Conservation (phyloP, 1,140 invertebrate genomes). For the Plectrocnemia conspersa region DNA sequence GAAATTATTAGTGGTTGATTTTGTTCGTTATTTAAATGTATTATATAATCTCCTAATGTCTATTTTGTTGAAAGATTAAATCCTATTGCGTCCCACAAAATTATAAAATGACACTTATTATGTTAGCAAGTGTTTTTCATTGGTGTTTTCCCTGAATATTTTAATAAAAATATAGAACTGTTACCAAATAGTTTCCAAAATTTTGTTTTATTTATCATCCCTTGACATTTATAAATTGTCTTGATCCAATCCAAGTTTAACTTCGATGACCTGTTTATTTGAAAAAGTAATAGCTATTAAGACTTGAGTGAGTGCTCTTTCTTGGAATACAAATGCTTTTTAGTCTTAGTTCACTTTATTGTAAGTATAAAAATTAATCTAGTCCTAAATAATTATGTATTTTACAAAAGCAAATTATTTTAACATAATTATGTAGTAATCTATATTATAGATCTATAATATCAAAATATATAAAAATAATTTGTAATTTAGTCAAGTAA, state of each 20-base stretch:
- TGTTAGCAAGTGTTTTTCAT: constrained; percentile 36
- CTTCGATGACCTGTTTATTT: neutral
- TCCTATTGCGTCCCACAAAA: constrained; percentile 35
- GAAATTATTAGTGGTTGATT: constrained; percentile 9
- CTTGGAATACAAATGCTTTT: neutral
- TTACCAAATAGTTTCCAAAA: constrained; percentile 36
- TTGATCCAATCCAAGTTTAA: neutral
- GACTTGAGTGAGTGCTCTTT: neutral
- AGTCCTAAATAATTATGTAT: neutral
- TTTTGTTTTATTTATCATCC: constrained; percentile 25
- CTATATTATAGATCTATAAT: too few relatives aligned
- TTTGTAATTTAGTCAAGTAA: too few relatives aligned
- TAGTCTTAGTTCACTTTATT: neutral
- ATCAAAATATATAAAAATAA: too few relatives aligned
- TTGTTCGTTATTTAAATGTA: constrained; percentile 7
- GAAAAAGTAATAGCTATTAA: neutral
- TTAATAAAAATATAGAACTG: constrained; percentile 37
- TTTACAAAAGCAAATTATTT: too few relatives aligned
- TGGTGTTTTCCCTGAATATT: constrained; percentile 37
- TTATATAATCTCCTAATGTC: too few relatives aligned
- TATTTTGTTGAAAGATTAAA: constrained; percentile 31
- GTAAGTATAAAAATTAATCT: neutral
- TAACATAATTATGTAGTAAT: too few relatives aligned
- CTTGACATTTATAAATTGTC: neutral
- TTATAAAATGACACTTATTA: constrained; percentile 33